Evolutionary conservation across 2,797 vertebrate species (phyloP).

Genomic region (Enteromius afrohamiltoni): DNA sequence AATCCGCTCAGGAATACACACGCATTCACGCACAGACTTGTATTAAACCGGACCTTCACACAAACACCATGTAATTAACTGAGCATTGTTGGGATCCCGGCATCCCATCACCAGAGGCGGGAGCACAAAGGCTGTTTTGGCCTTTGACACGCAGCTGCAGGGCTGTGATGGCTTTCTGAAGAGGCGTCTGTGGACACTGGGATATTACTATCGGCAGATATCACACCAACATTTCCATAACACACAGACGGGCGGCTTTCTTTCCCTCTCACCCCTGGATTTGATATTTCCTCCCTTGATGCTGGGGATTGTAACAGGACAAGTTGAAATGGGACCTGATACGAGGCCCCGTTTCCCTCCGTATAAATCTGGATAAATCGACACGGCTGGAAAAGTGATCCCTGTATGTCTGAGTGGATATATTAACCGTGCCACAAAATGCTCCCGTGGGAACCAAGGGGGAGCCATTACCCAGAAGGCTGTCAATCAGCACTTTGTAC

Average conservation of each 20-base stretch:
- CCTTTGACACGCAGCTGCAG: constrained; percentile 62
- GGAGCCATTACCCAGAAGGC: constrained; percentile 36
- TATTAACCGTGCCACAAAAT: constrained; percentile 36
- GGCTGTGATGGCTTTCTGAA: constrained; percentile 9
- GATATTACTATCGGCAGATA: constrained; percentile 70
- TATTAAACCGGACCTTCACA: constrained; percentile 48
- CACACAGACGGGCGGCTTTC: constrained; percentile 59
- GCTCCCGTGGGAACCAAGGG: constrained; percentile 29
- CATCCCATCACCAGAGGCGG: constrained; percentile 67
- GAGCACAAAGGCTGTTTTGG: constrained; percentile 29
- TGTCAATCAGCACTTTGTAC: constrained; percentile 43
- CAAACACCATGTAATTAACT: constrained; percentile 67
- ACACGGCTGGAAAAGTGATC: constrained; percentile 45
- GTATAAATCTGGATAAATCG: constrained; percentile 52
- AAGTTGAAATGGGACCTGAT: constrained; percentile 49
- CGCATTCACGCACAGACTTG: neutral
- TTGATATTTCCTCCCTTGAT: constrained; percentile 64
- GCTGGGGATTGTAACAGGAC: constrained; percentile 63
- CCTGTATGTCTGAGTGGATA: constrained; percentile 17
- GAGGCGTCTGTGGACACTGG: constrained; percentile 26
- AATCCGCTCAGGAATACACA: constrained; percentile 42
- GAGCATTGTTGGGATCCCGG: constrained; percentile 67
- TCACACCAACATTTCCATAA: constrained; percentile 72
- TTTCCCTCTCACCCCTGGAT: constrained; percentile 48
- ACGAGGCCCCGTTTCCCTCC: constrained; percentile 2